Evolutionary conservation across 2,888 invertebrate genomes (phyloP).

Genomic region (Harpalus rufipes): DNA sequence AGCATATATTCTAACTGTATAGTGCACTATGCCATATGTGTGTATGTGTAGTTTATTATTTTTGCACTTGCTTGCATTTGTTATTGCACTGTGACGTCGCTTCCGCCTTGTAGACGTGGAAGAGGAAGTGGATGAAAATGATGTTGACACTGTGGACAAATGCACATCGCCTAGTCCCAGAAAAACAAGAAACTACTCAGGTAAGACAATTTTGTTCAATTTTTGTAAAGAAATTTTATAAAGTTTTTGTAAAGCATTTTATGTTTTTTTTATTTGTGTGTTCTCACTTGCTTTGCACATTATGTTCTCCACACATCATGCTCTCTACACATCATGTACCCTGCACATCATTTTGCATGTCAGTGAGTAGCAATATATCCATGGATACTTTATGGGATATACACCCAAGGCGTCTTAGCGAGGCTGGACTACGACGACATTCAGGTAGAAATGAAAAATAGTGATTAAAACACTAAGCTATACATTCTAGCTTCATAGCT

Average conservation of each 20-base stretch:
- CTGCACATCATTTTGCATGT: slow-evolving; percentile 54
- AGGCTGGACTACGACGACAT: slow-evolving; percentile 86
- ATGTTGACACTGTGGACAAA: slow-evolving; percentile 33
- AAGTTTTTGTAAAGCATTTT: too few relatives aligned
- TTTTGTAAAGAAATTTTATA: too few relatives aligned
- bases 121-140: slow-evolving; percentile 61
- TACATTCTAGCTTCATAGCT: not conserved
- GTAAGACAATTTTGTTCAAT: slow-evolving; percentile 23
- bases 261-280: not conserved
- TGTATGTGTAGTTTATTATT: not conserved
- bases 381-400: slow-evolving; percentile 88
- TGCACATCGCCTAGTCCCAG: slow-evolving; percentile 37
- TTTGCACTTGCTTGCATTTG: slow-evolving; percentile 52
- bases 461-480: not conserved
- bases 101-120: slow-evolving; percentile 60
- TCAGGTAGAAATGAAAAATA: slow-evolving; percentile 80
- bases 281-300: slow-evolving; percentile 20
- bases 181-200: slow-evolving; percentile 61
- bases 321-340: slow-evolving; percentile 1
- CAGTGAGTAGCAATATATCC: slow-evolving; percentile 82
- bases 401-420: slow-evolving; percentile 86
- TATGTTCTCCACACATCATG: not conserved
- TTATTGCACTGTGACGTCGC: slow-evolving; percentile 26
- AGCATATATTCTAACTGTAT: slow-evolving; percentile 23
- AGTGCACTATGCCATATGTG: not conserved